These are phyloP conservation scores for Pseudopipra pipra DNA, from an alignment of 2,113 vertebrate genomes.

Conservation along the genomic window DNA sequence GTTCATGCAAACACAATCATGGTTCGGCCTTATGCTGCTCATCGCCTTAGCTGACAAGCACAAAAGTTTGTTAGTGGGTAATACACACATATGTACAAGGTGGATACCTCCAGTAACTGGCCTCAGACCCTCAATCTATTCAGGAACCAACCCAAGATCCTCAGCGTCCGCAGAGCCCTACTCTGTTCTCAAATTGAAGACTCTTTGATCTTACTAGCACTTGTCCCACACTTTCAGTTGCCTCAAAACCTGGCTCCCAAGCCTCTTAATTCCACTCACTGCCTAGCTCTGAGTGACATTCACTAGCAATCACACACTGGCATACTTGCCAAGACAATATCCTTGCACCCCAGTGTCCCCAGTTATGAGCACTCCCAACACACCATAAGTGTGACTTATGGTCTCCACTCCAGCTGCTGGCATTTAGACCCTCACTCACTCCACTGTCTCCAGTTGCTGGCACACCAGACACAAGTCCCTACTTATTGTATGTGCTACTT, in stretches of 20 bases:
- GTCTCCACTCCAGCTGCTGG: neutral
- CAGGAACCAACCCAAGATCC: neutral
- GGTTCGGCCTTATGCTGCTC: neutral
- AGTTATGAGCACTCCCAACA: neutral
- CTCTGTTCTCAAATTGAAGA: neutral
- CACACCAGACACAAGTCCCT: neutral
- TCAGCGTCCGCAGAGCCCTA: neutral
- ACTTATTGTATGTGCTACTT: neutral
- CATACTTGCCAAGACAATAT: neutral
- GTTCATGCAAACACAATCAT: neutral
- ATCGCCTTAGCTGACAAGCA: neutral
- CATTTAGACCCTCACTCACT: neutral
- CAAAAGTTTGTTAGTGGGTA: neutral
- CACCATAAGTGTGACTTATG: accelerated
- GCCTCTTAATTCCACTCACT: neutral
- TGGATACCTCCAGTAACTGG: no score
- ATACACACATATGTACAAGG: accelerated
- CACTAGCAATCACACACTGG: neutral
- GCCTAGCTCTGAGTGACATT: neutral
- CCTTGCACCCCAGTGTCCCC: accelerated
- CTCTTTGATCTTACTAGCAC: neutral
- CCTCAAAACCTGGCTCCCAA: neutral
- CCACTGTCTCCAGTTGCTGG: neutral
- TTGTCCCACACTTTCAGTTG: neutral
- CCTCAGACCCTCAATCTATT: neutral